These are phyloP conservation scores for Ahaetulla prasina DNA, from an alignment of 2,113 vertebrate genomes.

Conservation along the genomic window DNA sequence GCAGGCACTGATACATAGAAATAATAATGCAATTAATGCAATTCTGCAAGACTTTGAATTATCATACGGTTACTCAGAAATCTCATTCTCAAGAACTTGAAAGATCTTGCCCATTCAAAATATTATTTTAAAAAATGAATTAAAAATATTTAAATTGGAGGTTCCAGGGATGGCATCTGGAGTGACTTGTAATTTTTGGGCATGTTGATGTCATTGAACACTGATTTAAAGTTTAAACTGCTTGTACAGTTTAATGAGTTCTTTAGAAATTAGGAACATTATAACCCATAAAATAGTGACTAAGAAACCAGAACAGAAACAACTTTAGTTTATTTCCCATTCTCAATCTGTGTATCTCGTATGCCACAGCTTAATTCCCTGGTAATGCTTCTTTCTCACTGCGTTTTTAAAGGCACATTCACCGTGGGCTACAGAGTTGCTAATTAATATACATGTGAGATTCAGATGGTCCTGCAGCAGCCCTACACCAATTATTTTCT, in stretches of 20 bases:
- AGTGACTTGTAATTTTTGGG: background rate
- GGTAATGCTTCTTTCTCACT: background rate
- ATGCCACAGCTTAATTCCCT: slow-evolving; percentile 25
- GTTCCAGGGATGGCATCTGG: background rate
- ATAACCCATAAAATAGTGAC: background rate
- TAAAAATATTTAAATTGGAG: background rate
- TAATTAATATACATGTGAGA: background rate
- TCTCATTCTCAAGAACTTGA: background rate
- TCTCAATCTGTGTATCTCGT: slow-evolving; percentile 37
- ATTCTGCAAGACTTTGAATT: background rate
- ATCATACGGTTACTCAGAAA: background rate
- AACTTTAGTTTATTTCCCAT: slow-evolving; percentile 17
- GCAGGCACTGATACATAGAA: background rate
- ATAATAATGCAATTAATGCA: background rate
- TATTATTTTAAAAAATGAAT: background rate
- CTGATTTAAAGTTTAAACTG: background rate
- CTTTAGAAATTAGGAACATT: background rate
- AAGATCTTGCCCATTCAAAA: background rate
- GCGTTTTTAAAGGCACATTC: background rate
- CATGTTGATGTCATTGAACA: background rate
- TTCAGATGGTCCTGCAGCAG: background rate
- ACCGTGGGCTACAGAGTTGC: background rate
- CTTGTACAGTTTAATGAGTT: background rate
- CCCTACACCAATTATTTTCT: background rate
- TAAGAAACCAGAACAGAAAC: background rate